Evolutionary conservation across 2,113 vertebrate genomes (phyloP), one percentile per base, ranked within the genome.

Genomic region (Rhipidura dahli): DNA sequence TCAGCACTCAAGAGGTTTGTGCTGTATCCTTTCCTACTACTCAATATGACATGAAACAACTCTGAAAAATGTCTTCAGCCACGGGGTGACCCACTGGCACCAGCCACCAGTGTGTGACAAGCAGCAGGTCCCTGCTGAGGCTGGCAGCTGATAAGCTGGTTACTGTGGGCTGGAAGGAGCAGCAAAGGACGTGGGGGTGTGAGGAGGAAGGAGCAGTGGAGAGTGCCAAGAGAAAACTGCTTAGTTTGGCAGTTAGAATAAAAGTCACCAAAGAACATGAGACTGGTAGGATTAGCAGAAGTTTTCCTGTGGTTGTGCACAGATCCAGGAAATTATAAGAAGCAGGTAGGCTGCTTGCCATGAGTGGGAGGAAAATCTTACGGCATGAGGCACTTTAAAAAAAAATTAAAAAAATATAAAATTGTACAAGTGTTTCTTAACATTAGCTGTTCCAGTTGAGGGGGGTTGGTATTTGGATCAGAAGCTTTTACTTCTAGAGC

Each of bases 251-350:
- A 95, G 76, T 78, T 93, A 82, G 90, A 82, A 96, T 92, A 93
- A 94, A 97, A 96, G 92, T 91, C 90, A 54, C 95, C 92, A 95
- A 97, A 97, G 96, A 97, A 96, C 95, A 95, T 83, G 90, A 97
- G 92, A 93, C 95, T 96, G 87, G 95, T 87, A 96, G 96, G 93
- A 96, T 97, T 97, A 97, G 96, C 90, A 95, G 94, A 95, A 93
- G 91, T 96, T 96, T 97, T 97, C 94, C 96, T 97, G 94, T 90
- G 96, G 97, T 96, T 61, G 26, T 88, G 51, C 89, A 93, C 87
- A 90, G 90, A 93, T 95, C 94, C 96, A 96, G 96, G 96, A 97
- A 97, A 97, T 96, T 95, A 91, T 93, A 96, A 96, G 95, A 96
- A 97, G 95, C 91, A 96, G 96, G 96, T 94, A 97, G 95, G 96